Evolutionary conservation across 2,113 vertebrate genomes (phyloP), one percentile per base, ranked within the genome.

Genomic region (Mungos mungo): DNA sequence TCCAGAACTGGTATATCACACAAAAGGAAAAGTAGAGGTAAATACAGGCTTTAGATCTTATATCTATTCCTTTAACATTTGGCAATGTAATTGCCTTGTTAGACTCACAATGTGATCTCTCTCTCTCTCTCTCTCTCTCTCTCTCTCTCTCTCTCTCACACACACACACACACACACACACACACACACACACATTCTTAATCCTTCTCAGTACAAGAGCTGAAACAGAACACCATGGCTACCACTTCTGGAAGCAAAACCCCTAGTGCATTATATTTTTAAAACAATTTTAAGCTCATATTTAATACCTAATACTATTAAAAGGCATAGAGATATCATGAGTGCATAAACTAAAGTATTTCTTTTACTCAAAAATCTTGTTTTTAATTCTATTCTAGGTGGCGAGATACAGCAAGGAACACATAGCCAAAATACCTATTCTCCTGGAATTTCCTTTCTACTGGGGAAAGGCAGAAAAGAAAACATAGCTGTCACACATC

Each of bases 231-330:
- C 60, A 27, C 5, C n/a, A 13, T 27, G 95, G 54, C 57, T 5
- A 16, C 11, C 60, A 57, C 38, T 79, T 10, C 74, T 2, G 0
- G 57, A 96, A 85, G 8, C 23, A 66, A 25, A 41, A 89, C 2
- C 52, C 12, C 23, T 45, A 8, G 29, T 15, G 2, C 10, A 45
- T 63, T 57, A 21, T 23, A 8, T 74, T 29, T 45, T 35, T 27
- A 93, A 96, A 60, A 33, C 15, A 90, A 63, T 21, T 90, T 94
- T 77, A 96, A 96, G 72, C 69, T 2, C 23, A 29, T 69, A 77
- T 54, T 96, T 87, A 65, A 35, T 65, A 79, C 9, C 6, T 47
- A 76, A 71, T 18, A 95, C 8, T 47, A 72, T 31, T 50, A 81
- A 82, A 87, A 63, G 31, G 15, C 50, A 3, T 23, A 66, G 35